phyloP scores from a whole-genome alignment of 2,888 invertebrate species.

The Pterostichus niger region DNA sequence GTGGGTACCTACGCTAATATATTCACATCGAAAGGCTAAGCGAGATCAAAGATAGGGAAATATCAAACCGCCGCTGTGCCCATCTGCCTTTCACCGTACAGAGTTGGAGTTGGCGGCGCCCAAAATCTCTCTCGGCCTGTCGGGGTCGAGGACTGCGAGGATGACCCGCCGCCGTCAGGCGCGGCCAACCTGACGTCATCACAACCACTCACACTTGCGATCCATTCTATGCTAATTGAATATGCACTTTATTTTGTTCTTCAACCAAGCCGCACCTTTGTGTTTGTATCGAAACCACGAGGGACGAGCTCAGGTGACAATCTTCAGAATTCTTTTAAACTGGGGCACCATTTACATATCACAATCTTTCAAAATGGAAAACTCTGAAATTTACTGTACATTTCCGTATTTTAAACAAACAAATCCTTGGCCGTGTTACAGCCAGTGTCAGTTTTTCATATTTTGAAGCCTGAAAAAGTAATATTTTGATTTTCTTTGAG shows the following conservation, averaged over 20 bases:
- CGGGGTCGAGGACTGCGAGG: not conserved
- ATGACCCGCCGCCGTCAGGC: conserved; percentile 22
- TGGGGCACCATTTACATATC: no score
- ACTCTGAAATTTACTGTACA: no score
- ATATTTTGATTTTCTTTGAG: no score
- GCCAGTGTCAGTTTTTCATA: no score
- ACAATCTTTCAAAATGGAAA: no score
- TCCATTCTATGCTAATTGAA: conserved; percentile 47
- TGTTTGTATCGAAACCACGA: not conserved
- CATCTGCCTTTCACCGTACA: conserved; percentile 47
- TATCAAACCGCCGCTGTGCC: conserved; percentile 57
- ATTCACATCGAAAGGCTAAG: conserved; percentile 60
- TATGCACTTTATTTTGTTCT: conserved; percentile 13
- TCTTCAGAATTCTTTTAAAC: no score
- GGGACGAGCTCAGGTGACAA: conserved; percentile 11
- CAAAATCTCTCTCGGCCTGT: conserved; percentile 38
- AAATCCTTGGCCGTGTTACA: no score
- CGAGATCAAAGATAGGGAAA: conserved; percentile 59
- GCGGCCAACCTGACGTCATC: conserved; percentile 45
- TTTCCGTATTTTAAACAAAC: no score
- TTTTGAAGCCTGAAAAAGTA: no score
- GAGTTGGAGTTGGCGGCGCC: conserved; percentile 36
- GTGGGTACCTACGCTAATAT: conserved; percentile 51
- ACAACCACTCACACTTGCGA: conserved; percentile 26
- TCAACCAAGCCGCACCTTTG: conserved; percentile 8